phyloP scores from a whole-genome alignment of 2,113 vertebrate genomes.

The Hippotragus niger region DNA sequence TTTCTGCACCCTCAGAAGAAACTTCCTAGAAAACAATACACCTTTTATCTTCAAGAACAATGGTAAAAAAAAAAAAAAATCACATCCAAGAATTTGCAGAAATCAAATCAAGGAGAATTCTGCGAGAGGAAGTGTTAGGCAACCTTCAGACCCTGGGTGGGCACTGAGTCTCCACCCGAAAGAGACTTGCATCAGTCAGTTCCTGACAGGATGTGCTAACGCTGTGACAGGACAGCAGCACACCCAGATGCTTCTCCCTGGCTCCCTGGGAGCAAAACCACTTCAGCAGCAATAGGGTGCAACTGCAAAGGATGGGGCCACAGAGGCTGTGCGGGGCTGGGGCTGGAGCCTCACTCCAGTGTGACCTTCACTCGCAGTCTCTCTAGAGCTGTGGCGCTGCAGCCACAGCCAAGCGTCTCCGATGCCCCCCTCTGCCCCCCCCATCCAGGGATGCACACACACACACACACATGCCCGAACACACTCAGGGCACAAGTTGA shows the following conservation, averaged over 20 bases:
- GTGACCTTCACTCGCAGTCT: slow-evolving; percentile 66
- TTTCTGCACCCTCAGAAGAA: slow-evolving; percentile 53
- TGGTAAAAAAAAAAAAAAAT: background rate
- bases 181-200: background rate
- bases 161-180: background rate
- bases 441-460: background rate
- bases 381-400: slow-evolving; percentile 28
- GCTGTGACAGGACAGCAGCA: background rate
- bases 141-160: background rate
- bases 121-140: slow-evolving; percentile 13
- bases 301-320: background rate
- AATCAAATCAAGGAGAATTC: slow-evolving; percentile 46
- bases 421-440: background rate
- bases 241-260: background rate
- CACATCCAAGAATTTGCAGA: slow-evolving; percentile 50
- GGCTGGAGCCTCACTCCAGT: background rate
- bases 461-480: background rate
- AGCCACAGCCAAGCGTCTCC: background rate
- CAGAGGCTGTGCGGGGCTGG: background rate
- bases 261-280: background rate
- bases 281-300: background rate
- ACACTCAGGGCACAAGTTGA: background rate
- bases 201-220: background rate
- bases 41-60: slow-evolving; percentile 61
- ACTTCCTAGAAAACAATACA: slow-evolving; percentile 73